Conservation (phyloP, 1,140 invertebrate species). For the Leptoteleia sp. region DNA sequence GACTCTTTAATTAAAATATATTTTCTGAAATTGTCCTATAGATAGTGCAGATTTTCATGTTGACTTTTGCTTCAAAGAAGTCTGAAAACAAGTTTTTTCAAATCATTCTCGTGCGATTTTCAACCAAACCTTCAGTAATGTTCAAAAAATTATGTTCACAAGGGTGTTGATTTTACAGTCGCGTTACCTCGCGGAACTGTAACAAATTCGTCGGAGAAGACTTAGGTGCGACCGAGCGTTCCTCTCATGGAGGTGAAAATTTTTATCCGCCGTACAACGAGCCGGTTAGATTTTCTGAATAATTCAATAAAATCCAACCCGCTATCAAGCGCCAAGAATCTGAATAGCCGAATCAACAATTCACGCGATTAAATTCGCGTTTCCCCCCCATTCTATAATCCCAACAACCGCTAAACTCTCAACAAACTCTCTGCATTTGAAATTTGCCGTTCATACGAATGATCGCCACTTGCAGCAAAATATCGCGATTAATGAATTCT, state of each 20-base stretch:
- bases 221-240: background rate
- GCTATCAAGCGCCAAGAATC: slow-evolving; percentile 13
- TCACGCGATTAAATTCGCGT: slow-evolving; percentile 18
- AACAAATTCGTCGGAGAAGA: slow-evolving; percentile 2
- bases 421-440: slow-evolving; percentile 23
- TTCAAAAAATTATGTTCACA: no score
- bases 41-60: no score
- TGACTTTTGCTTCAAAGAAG: no score
- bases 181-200: no score
- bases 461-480: background rate
- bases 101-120: no score
- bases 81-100: no score
- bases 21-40: no score
- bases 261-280: background rate
- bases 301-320: slow-evolving; percentile 18
- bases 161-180: no score
- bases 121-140: no score
- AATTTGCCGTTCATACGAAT: background rate
- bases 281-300: slow-evolving; percentile 8
- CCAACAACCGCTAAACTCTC: slow-evolving; percentile 21
- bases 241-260: background rate
- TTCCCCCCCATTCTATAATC: slow-evolving; percentile 24
- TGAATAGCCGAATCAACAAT: slow-evolving; percentile 33
- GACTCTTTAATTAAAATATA: no score
- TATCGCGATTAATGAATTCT: no score